Evolutionary conservation across 2,888 invertebrate species (phyloP).

Genomic region (Meteorus cinctellus): DNA sequence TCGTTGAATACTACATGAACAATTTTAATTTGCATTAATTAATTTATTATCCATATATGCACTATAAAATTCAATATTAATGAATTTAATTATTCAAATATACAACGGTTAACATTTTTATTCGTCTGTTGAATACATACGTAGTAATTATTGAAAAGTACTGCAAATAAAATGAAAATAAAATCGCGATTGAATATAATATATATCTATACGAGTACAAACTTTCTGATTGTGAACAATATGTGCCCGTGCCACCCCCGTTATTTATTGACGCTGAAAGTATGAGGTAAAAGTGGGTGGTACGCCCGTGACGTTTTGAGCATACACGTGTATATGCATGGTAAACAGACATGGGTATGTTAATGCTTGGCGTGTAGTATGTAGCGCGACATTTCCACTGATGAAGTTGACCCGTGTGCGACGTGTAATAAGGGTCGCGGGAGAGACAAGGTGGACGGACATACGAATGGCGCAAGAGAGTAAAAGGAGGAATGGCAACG

Average conservation of each 20-base stretch:
- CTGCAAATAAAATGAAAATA: not conserved
- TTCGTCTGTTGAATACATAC: not conserved
- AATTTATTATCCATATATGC: not conserved
- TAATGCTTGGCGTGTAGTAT: slow-evolving; percentile 62
- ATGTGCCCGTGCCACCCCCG: not conserved
- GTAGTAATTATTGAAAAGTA: not conserved
- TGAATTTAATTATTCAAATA: slow-evolving; percentile 5
- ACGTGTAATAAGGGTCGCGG: slow-evolving; percentile 71
- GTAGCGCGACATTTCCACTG: slow-evolving; percentile 65
- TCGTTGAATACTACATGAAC: not conserved
- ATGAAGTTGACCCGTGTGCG: slow-evolving; percentile 70
- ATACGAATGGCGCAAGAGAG: slow-evolving; percentile 50
- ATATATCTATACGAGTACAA: not conserved
- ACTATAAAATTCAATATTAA: slow-evolving; percentile 7
- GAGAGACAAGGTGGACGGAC: slow-evolving; percentile 55
- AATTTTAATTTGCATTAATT: slow-evolving; percentile 10
- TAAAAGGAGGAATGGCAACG: slow-evolving; percentile 45
- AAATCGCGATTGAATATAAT: not conserved
- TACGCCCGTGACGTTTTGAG: slow-evolving; percentile 13
- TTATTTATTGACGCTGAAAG: not conserved
- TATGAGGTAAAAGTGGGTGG: slow-evolving; percentile 1
- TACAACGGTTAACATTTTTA: not conserved
- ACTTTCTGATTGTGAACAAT: not conserved
- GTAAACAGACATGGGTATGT: slow-evolving; percentile 57
- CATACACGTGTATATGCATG: slow-evolving; percentile 21